These are phyloP conservation scores for Dromas ardeola DNA, from an alignment of 2,113 vertebrate genomes.

Conservation along the genomic window DNA sequence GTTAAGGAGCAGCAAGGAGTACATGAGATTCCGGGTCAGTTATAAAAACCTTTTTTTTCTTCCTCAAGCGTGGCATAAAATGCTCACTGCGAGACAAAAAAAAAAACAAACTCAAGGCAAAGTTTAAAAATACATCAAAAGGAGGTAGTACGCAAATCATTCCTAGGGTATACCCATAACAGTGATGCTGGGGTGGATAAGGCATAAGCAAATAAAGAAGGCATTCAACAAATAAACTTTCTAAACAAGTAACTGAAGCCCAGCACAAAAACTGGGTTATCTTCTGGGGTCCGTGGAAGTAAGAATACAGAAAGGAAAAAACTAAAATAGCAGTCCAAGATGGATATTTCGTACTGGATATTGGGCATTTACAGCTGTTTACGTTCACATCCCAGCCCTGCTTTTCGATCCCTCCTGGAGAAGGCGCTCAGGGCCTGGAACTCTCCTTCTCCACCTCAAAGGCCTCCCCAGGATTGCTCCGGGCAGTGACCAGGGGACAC, in stretches of 20 bases:
- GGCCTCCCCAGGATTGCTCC: neutral
- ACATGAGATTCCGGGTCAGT: neutral
- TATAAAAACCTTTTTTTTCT: neutral
- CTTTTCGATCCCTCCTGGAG: neutral
- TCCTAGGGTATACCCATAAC: neutral
- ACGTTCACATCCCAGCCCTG: neutral
- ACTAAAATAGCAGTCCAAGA: neutral
- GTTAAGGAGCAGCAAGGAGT: neutral
- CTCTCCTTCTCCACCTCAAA: neutral
- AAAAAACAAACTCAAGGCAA: neutral
- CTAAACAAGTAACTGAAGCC: neutral
- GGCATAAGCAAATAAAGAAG: neutral
- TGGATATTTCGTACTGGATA: rapidly evolving
- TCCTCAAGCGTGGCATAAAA: neutral
- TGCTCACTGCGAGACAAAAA: neutral
- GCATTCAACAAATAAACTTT: neutral
- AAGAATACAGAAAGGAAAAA: neutral
- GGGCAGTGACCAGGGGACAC: neutral
- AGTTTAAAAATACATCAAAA: neutral
- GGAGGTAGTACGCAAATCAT: neutral
- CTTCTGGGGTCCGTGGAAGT: neutral
- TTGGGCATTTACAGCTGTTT: neutral
- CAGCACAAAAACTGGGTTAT: neutral
- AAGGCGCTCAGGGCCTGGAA: neutral
- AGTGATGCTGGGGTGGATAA: neutral